These are phyloP conservation scores for Alloplasta piceator DNA, from an alignment of 2,888 invertebrate species.

Conservation along the genomic window DNA sequence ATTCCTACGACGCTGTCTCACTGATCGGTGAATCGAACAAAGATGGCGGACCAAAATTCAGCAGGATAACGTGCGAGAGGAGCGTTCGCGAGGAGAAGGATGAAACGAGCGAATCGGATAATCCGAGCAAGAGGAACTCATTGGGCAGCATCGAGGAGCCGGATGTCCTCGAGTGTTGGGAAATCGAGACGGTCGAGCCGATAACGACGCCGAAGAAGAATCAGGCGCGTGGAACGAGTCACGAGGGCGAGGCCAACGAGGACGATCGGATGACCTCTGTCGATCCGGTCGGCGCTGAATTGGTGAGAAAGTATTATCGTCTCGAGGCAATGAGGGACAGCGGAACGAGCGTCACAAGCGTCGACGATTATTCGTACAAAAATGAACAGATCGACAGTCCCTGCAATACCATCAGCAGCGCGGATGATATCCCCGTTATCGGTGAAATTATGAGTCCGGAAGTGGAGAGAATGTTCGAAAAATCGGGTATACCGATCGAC, in stretches of 20 bases:
- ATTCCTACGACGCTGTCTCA: constrained; percentile 69
- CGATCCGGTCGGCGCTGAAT: constrained; percentile 73
- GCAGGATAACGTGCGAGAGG: constrained; percentile 54
- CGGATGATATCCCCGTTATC: constrained; percentile 73
- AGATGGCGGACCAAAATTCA: constrained; percentile 37
- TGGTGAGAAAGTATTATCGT: constrained; percentile 79
- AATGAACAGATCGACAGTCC: constrained; percentile 43
- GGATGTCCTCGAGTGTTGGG: constrained; percentile 84
- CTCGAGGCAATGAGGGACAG: constrained; percentile 73
- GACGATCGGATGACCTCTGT: constrained; percentile 66
- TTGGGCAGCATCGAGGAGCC: constrained; percentile 81
- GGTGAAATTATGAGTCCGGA: constrained; percentile 60
- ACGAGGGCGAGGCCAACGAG: constrained; percentile 72
- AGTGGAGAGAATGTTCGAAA: constrained; percentile 41
- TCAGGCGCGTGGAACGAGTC: constrained; percentile 67
- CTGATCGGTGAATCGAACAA: neutral
- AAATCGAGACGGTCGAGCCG: constrained; percentile 80
- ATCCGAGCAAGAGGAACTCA: constrained; percentile 68
- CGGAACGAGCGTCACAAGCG: constrained; percentile 68
- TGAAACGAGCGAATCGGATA: constrained; percentile 55
- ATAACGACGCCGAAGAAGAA: constrained; percentile 72
- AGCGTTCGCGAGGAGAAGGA: constrained; percentile 53
- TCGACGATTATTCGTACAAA: constrained; percentile 57
- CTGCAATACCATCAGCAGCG: constrained; percentile 66
- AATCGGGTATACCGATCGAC: constrained; percentile 73